Percentiles rank a stretch among this genome's conserved stretches.
These are phyloP conservation scores for Xiphophorus hellerii DNA, from an alignment of 2,113 vertebrate genomes.

Conservation along the genomic window DNA sequence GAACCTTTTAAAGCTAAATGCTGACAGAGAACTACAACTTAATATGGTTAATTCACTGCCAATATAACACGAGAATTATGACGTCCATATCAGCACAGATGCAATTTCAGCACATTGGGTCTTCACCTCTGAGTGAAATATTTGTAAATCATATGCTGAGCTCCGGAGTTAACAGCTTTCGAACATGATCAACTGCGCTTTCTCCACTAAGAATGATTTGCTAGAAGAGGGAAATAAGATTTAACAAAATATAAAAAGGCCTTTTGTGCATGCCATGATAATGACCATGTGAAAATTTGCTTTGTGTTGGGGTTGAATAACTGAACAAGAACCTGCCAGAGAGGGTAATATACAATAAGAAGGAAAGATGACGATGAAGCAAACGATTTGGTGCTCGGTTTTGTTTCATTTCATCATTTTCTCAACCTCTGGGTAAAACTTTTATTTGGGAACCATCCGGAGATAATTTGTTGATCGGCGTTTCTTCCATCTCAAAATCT, in stretches of 20 bases:
- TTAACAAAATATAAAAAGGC: not conserved
- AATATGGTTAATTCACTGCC: not conserved
- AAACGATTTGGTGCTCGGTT: not conserved
- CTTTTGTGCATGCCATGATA: not conserved
- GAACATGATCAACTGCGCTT: not conserved
- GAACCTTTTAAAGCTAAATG: not conserved
- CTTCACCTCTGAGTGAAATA: not conserved
- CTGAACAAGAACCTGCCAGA: not conserved
- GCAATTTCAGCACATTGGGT: not conserved
- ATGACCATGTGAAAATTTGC: not conserved
- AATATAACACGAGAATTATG: not conserved
- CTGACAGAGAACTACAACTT: not conserved
- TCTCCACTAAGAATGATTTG: not conserved
- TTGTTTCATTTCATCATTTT: not conserved
- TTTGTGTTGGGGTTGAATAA: not conserved
- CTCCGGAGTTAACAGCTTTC: not conserved
- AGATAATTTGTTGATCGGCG: conserved; percentile 14
- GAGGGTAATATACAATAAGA: not conserved
- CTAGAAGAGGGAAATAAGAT: not conserved
- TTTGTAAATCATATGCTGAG: not conserved
- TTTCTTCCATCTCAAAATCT: not conserved
- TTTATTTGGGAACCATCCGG: conserved; percentile 27
- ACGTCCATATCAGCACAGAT: not conserved
- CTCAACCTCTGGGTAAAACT: conserved; percentile 18
- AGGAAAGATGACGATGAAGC: not conserved